A percentile compares a stretch with the other conserved stretches of the same genome.
These are phyloP conservation scores for Agriopis aurantiaria DNA, from an alignment of 2,888 invertebrate genomes.

Conservation along the genomic window DNA sequence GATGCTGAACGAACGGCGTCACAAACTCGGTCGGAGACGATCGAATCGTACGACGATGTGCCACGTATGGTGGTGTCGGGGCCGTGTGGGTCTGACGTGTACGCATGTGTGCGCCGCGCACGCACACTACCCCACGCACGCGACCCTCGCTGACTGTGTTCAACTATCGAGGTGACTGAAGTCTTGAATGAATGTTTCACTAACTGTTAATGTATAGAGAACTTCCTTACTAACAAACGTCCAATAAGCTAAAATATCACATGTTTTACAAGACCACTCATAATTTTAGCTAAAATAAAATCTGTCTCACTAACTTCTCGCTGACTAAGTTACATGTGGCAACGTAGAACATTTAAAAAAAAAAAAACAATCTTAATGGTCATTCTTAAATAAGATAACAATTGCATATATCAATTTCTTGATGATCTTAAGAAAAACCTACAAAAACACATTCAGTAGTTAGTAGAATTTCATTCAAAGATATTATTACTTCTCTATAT, in stretches of 20 bases:
- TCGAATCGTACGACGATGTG: constrained; percentile 14
- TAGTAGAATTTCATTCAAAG: constrained; percentile 3
- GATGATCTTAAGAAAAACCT: too few relatives aligned
- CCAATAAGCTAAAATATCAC: too few relatives aligned
- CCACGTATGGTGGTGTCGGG: constrained; percentile 25
- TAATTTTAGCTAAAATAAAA: too few relatives aligned
- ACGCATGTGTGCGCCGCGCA: constrained; percentile 22
- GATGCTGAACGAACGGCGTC: constrained; percentile 11
- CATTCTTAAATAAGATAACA: too few relatives aligned
- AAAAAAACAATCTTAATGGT: too few relatives aligned
- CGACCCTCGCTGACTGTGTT: constrained; percentile 2
- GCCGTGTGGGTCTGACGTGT: constrained; percentile 38
- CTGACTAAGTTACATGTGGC: too few relatives aligned
- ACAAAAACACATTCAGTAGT: not conserved
- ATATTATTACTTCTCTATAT: not conserved
- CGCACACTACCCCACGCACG: constrained; percentile 20
- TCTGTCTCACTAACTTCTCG: too few relatives aligned
- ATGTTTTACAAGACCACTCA: too few relatives aligned
- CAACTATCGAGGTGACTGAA: not conserved
- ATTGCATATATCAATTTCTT: too few relatives aligned
- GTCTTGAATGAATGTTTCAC: constrained; percentile 8
- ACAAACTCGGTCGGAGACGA: not conserved
- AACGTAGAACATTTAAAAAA: too few relatives aligned
- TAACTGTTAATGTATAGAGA: not conserved
- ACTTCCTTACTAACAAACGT: not conserved